Conservation (phyloP, 2,113 vertebrate species). For the Macrotis lagotis region DNA sequence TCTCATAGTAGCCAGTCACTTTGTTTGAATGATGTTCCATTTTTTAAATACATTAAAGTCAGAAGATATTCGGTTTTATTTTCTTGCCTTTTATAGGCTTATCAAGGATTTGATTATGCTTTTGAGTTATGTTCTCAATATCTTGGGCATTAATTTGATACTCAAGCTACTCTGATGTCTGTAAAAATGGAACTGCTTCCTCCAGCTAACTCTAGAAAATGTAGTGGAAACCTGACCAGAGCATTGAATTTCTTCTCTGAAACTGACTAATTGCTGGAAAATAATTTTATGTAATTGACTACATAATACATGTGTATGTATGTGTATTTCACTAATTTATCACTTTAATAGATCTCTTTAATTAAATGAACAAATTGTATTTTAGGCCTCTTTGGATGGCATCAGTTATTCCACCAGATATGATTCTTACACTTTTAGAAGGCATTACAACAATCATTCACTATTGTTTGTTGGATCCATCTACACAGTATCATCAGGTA, state of each 20-base stretch:
- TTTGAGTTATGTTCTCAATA: constrained; percentile 11
- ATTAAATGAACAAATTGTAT: constrained; percentile 56
- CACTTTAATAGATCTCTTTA: constrained; percentile 28
- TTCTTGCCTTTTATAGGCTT: constrained; percentile 38
- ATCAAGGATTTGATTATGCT: constrained; percentile 7
- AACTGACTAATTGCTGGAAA: neutral
- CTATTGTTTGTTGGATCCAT: constrained; percentile 96
- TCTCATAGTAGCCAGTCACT: neutral
- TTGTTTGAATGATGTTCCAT: neutral
- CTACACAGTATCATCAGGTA: constrained; percentile 98
- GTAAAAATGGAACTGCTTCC: constrained; percentile 8
- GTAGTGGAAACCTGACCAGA: neutral
- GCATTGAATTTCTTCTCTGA: constrained; percentile 16
- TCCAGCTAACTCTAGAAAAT: neutral
- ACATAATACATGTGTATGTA: neutral
- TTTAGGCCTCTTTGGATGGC: constrained; percentile 96
- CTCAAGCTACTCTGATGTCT: constrained; percentile 39
- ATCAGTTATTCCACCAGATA: constrained; percentile 95
- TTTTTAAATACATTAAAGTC: neutral
- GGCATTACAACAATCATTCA: constrained; percentile 99
- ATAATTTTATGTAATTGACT: constrained; percentile 3
- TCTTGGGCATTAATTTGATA: neutral
- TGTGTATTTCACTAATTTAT: neutral
- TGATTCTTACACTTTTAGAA: constrained; percentile 96
- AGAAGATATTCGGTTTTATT: neutral